Evolutionary conservation across 2,113 vertebrate genomes (phyloP).

Genomic region (Ammodytes dubius): DNA sequence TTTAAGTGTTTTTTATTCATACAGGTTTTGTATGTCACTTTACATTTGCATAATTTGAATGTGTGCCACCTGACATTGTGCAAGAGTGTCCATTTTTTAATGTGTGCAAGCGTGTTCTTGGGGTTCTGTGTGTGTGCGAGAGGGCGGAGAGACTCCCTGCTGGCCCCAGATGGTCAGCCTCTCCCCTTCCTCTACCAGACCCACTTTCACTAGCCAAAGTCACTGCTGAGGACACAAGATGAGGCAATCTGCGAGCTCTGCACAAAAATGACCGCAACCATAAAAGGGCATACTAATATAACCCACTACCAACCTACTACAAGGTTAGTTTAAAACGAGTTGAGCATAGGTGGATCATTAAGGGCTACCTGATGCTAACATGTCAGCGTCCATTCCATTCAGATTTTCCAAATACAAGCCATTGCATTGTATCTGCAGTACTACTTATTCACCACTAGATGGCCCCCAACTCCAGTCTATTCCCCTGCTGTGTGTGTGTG

Average conservation of each 20-base stretch:
- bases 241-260: constrained; percentile 36
- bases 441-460: constrained; percentile 60
- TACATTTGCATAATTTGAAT: constrained; percentile 52
- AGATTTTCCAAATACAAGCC: background rate
- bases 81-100: constrained; percentile 29
- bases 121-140: constrained; percentile 25
- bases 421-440: background rate
- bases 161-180: constrained; percentile 77
- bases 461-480: constrained; percentile 52
- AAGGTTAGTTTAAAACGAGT: constrained; percentile 4
- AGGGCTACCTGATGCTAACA: constrained; percentile 5
- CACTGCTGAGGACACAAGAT: constrained; percentile 53
- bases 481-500: background rate
- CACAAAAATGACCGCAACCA: constrained; percentile 29
- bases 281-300: background rate
- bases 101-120: background rate
- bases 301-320: no score
- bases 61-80: constrained; percentile 37
- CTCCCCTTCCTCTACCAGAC: constrained; percentile 48
- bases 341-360: background rate
- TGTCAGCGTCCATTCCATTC: constrained; percentile 5
- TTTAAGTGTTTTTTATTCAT: constrained; percentile 45
- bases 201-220: constrained; percentile 66
- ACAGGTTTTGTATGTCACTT: constrained; percentile 60
- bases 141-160: constrained; percentile 65